Percentiles rank a stretch among this genome's conserved stretches.
Evolutionary conservation across 2,797 vertebrate genomes (phyloP).

Genomic region (Eidolon dupreanum): DNA sequence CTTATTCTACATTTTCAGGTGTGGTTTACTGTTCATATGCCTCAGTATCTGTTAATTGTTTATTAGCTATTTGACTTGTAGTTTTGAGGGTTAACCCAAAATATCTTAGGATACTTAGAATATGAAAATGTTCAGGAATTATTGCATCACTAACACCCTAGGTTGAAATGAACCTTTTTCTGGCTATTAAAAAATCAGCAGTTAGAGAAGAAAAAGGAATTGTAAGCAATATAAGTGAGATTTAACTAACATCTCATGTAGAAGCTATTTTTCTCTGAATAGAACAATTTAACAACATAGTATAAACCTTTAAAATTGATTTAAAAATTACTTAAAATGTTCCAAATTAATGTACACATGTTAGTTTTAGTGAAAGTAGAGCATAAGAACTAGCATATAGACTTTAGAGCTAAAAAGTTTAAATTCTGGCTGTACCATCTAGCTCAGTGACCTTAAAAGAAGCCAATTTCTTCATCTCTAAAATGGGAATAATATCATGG

Average conservation of each 20-base stretch:
- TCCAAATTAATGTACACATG: conserved; percentile 39
- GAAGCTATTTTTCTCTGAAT: conserved; percentile 44
- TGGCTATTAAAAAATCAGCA: neutral
- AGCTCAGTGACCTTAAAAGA: neutral
- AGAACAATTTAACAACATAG: neutral
- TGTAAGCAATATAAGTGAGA: neutral
- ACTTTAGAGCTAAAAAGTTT: conserved; percentile 25
- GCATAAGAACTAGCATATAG: neutral
- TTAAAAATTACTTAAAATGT: conserved; percentile 40
- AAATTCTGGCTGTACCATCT: conserved; percentile 6
- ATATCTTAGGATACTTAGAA: conserved; percentile 40
- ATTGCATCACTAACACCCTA: neutral
- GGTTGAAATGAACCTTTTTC: conserved; percentile 10
- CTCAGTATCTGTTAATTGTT: conserved; percentile 25
- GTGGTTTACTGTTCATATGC: neutral
- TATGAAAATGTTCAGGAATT: neutral
- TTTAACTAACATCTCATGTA: neutral
- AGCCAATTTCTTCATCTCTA: conserved; percentile 18
- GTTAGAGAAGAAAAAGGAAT: conserved; percentile 31
- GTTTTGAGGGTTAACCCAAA: conserved; percentile 6
- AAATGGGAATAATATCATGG: conserved; percentile 17
- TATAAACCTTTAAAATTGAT: conserved; percentile 36
- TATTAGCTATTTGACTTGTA: neutral
- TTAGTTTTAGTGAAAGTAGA: conserved; percentile 5
- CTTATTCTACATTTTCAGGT: conserved; percentile 59